These are phyloP conservation scores for Drosophila algonquin DNA, from an alignment of 2,888 invertebrate genomes.

Conservation along the genomic window DNA sequence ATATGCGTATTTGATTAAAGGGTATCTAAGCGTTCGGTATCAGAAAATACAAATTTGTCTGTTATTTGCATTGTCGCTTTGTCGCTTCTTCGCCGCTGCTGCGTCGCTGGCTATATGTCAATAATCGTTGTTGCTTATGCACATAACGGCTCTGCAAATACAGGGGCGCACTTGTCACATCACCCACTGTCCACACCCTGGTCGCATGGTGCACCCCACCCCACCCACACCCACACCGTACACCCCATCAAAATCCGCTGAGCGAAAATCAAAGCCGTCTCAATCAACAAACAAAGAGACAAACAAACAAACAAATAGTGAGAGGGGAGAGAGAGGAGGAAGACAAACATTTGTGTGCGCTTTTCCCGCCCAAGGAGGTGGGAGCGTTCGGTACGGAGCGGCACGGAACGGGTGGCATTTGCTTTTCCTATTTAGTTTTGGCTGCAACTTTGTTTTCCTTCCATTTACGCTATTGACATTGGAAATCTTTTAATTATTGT, in stretches of 20 bases:
- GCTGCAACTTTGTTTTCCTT: slow-evolving; percentile 74
- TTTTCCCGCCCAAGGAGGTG: slow-evolving; percentile 58
- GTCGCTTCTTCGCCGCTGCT: slow-evolving; percentile 20
- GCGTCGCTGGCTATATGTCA: slow-evolving; percentile 68
- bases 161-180: slow-evolving; percentile 67
- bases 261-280: slow-evolving; percentile 72
- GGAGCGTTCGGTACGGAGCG: neutral
- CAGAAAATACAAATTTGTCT: neutral
- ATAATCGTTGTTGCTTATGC: slow-evolving; percentile 73
- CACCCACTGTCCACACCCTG: slow-evolving; percentile 2
- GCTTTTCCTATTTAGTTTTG: slow-evolving; percentile 62
- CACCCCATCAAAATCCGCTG: slow-evolving; percentile 54
- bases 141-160: slow-evolving; percentile 72
- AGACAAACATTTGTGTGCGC: slow-evolving; percentile 55
- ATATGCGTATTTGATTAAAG: neutral
- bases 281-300: slow-evolving; percentile 71
- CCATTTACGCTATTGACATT: slow-evolving; percentile 77
- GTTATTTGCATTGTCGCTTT: neutral
- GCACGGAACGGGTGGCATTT: slow-evolving; percentile 22
- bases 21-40: neutral
- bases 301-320: slow-evolving; percentile 37
- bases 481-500: slow-evolving; percentile 78
- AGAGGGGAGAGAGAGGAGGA: neutral
- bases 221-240: neutral
- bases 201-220: neutral